A percentile compares a stretch with the other conserved stretches of the same genome.
Conservation (phyloP, 2,113 vertebrate species). For the Vidua chalybeata region DNA sequence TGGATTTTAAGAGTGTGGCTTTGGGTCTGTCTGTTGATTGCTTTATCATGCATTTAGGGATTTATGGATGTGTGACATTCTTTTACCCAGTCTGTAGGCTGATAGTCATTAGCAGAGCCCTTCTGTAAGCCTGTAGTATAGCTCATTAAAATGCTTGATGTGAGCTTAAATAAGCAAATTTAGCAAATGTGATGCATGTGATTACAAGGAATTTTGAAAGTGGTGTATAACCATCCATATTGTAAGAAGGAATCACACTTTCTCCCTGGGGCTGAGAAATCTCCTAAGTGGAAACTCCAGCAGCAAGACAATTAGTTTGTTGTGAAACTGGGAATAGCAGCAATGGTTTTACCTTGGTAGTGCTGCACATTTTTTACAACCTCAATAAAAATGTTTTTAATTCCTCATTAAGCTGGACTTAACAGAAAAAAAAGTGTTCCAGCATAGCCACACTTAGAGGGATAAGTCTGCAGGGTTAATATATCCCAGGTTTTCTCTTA, state of each 20-base stretch:
- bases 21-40: not conserved
- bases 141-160: not conserved
- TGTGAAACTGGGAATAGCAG: not conserved
- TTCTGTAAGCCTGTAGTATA: not conserved
- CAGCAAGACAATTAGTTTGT: not conserved
- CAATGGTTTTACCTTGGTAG: not conserved
- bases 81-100: not conserved
- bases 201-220: not conserved
- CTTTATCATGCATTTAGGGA: not conserved
- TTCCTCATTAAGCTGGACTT: not conserved
- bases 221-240: not conserved
- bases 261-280: not conserved
- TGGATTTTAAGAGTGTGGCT: not conserved
- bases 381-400: not conserved
- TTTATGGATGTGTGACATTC: not conserved
- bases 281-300: not conserved
- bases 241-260: not conserved
- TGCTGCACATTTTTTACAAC: not conserved
- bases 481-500: not conserved
- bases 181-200: not conserved
- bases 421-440: not conserved
- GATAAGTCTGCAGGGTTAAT: not conserved
- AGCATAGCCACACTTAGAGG: not conserved
- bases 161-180: conserved; percentile 7
- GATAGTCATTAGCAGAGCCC: not conserved